These are phyloP conservation scores for Drosophila hamatofila DNA, from an alignment of 2,888 invertebrate genomes.

Conservation along the genomic window DNA sequence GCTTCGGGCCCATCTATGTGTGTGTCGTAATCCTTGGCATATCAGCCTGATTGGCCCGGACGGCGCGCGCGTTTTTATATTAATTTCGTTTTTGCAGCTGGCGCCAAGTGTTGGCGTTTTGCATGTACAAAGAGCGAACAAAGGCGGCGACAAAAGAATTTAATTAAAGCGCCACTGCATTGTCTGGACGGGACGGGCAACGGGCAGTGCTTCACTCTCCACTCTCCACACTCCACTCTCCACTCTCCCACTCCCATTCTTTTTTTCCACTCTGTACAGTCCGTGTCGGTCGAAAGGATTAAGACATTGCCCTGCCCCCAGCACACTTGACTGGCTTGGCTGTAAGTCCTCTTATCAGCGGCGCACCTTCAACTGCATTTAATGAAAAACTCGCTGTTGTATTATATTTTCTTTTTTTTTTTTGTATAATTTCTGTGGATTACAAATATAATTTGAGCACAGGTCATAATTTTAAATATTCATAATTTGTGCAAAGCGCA, in stretches of 20 bases:
- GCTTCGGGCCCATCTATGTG: constrained; percentile 9
- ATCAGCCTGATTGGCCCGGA: constrained; percentile 49
- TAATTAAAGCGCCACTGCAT: constrained; percentile 68
- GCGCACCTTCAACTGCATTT: constrained; percentile 11
- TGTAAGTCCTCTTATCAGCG: constrained; percentile 38
- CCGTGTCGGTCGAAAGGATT: constrained; percentile 66
- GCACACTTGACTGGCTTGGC: constrained; percentile 34
- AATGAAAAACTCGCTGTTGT: constrained; percentile 40
- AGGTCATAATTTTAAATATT: constrained; percentile 65
- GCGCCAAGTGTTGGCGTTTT: constrained; percentile 59
- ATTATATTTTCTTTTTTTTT: not conserved
- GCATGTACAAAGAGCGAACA: constrained; percentile 58
- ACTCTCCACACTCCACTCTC: not conserved
- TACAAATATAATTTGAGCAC: constrained; percentile 67
- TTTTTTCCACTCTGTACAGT: not conserved
- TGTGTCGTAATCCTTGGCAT: constrained; percentile 15
- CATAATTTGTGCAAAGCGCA: constrained; percentile 71
- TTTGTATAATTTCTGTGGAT: constrained; percentile 46
- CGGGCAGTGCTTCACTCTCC: not conserved
- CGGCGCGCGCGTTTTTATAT: constrained; percentile 56
- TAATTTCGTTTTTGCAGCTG: constrained; percentile 63
- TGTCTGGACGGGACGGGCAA: constrained; percentile 41
- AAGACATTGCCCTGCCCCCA: constrained; percentile 46
- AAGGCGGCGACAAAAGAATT: constrained; percentile 72
- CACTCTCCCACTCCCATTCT: no score